Evolutionary conservation across 2,888 invertebrate species (phyloP).

Genomic region (Nephrotoma appendiculata): DNA sequence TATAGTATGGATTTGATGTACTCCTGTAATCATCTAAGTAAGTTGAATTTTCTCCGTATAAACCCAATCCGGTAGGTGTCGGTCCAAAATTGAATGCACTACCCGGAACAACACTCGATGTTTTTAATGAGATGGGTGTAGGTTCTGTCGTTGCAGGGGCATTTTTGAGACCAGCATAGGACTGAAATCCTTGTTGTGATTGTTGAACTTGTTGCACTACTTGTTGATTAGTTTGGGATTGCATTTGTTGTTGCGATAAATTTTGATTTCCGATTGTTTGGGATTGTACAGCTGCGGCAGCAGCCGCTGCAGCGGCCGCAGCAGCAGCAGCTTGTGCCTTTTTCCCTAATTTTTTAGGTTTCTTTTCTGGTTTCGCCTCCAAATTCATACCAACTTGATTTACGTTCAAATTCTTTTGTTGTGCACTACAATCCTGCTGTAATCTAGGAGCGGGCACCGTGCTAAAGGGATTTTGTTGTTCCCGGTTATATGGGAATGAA

Average conservation of each 20-base stretch:
- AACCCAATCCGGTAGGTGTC: conserved; percentile 40
- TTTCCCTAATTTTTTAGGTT: conserved; percentile 20
- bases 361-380: conserved; percentile 10
- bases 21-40: conserved; percentile 55
- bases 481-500: conserved; percentile 8
- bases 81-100: conserved; percentile 77
- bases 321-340: conserved; percentile 19
- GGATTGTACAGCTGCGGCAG: conserved; percentile 10
- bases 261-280: conserved; percentile 19
- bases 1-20: conserved; percentile 45
- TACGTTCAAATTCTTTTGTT: neutral
- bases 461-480: conserved; percentile 11
- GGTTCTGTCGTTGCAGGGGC: conserved; percentile 22
- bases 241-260: conserved; percentile 15
- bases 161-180: conserved; percentile 41
- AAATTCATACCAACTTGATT: conserved; percentile 9
- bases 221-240: conserved; percentile 19
- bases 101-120: conserved; percentile 40
- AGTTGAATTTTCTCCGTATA: conserved; percentile 48
- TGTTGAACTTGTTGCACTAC: conserved; percentile 11
- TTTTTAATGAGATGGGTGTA: conserved; percentile 24
- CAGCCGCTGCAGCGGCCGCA: conserved; percentile 9
- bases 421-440: neutral
- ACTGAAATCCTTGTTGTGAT: conserved; percentile 36
- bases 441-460: conserved; percentile 4